Conservation (phyloP, 2,113 vertebrate species). For the Grammatotria lemairii region DNA sequence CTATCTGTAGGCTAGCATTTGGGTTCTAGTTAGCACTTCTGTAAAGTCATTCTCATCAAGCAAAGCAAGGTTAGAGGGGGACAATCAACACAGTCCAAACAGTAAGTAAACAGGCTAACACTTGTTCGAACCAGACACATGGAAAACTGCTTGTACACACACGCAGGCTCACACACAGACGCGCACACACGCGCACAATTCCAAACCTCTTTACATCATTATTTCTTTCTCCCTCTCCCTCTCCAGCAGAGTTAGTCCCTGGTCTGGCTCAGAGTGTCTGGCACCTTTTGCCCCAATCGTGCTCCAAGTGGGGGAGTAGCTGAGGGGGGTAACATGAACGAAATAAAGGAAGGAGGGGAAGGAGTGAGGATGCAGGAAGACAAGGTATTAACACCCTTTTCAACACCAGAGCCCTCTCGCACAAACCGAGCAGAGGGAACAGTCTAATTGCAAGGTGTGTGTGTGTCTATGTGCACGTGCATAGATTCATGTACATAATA, state of each 20-base stretch:
- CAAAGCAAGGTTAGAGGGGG: constrained; percentile 29
- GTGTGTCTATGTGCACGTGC: neutral
- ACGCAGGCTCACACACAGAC: neutral
- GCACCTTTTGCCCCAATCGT: constrained; percentile 68
- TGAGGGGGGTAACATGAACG: neutral
- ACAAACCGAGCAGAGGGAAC: constrained; percentile 41
- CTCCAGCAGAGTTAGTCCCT: constrained; percentile 48
- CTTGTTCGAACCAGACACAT: constrained; percentile 1
- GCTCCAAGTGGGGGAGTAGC: constrained; percentile 14
- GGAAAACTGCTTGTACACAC: neutral
- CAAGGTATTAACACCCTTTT: constrained; percentile 69
- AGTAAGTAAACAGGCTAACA: constrained; percentile 52
- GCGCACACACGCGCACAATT: neutral
- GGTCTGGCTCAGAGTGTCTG: constrained; percentile 58
- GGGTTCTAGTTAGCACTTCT: constrained; percentile 36
- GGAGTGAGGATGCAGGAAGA: constrained; percentile 40
- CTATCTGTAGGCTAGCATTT: neutral
- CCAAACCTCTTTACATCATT: constrained; percentile 42
- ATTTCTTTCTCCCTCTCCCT: constrained; percentile 35
- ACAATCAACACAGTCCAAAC: constrained; percentile 53
- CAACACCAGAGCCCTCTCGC: constrained; percentile 48
- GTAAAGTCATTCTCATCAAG: constrained; percentile 49
- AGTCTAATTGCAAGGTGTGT: constrained; percentile 61
- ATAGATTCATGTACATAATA: neutral
- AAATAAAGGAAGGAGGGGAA: constrained; percentile 44